Evolutionary conservation across 2,113 vertebrate genomes (phyloP), one percentile per base, ranked within the genome.

Genomic region (Neofelis nebulosa): DNA sequence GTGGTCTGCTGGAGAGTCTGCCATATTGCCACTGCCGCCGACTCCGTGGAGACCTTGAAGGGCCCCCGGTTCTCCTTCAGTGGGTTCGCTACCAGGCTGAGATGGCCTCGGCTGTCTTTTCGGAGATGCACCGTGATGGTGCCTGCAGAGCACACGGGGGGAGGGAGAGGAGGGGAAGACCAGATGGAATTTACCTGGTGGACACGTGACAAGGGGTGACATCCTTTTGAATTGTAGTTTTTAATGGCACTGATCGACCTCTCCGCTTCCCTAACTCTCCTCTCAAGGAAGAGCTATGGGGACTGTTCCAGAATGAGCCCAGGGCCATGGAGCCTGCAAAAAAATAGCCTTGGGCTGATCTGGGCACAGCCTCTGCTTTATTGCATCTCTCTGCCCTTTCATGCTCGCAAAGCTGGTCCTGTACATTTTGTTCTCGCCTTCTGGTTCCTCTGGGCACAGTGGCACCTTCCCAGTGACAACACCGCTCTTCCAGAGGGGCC

Each of bases 21-120:
- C 98, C 98, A 98, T 19, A 97, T 8, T 0, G 97, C 96, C 86
- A 94, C 86, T 0, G 98, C 78, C 0, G 98, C 69, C 1, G 98
- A 98, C 0, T 91, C 4, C 0, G 92, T 6, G 16, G 98, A 73
- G 0, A 96, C 97, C 2, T 98, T 95, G 94, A 98, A 93, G 63
- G 89, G 82, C 65, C 61, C 74, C 0, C 38, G 82, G 92, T 76
- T 90, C 91, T 98, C 98, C 0, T 69, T n/a, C 92, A 98, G 98
- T 0, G 99, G 98, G 90, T 68, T 98, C 61, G 99, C 99, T 0
- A 99, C 81, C 92, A 99, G 98, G 93, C 93, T 98, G 92, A 98
- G 95, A 50, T 98, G 98, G 88, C 99, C 99, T 0, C 96, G 71
- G 94, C 98, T 99, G 97, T 99, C 99, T 95, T 98, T 99, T 85